These are phyloP conservation scores for Chrysaora quinquecirrha DNA, from an alignment of 30 jellyfish, hydroid and myxozoan genomes.

Conservation along the genomic window DNA sequence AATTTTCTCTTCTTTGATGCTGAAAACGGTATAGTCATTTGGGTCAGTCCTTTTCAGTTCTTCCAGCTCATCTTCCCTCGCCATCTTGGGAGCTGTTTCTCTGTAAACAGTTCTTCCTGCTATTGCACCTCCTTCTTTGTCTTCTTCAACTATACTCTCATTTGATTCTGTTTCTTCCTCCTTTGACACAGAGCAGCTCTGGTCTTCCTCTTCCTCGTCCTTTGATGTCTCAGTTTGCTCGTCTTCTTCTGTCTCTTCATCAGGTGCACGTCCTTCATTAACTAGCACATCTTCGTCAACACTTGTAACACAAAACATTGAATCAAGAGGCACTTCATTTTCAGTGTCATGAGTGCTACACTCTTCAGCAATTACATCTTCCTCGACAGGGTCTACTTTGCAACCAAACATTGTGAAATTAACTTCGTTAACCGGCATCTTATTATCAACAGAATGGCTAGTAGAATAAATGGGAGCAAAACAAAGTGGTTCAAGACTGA, in stretches of 20 bases:
- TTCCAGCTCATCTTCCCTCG: too few relatives aligned
- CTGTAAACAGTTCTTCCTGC: neutral
- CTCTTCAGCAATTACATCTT: conserved; percentile 20
- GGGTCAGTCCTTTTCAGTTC: too few relatives aligned
- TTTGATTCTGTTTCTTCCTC: neutral
- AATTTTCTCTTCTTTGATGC: too few relatives aligned
- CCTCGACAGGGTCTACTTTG: neutral
- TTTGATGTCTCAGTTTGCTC: too few relatives aligned
- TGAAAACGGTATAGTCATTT: too few relatives aligned
- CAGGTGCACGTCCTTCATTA: too few relatives aligned
- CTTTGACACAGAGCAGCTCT: neutral
- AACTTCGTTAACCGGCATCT: neutral
- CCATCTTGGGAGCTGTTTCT: too few relatives aligned
- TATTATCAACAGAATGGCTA: neutral
- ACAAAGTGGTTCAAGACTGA: neutral
- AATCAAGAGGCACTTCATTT: neutral
- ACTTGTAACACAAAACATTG: conserved; percentile 15
- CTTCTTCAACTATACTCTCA: neutral
- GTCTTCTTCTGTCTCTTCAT: neutral
- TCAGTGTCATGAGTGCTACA: conserved; percentile 7
- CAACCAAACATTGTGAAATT: neutral
- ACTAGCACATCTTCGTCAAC: too few relatives aligned
- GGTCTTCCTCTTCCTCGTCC: too few relatives aligned
- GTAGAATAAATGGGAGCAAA: neutral
- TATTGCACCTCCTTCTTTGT: neutral